Evolutionary conservation across 92 coral and sea anemone genomes (phyloP).

Genomic region (Zoanthus sociatus): DNA sequence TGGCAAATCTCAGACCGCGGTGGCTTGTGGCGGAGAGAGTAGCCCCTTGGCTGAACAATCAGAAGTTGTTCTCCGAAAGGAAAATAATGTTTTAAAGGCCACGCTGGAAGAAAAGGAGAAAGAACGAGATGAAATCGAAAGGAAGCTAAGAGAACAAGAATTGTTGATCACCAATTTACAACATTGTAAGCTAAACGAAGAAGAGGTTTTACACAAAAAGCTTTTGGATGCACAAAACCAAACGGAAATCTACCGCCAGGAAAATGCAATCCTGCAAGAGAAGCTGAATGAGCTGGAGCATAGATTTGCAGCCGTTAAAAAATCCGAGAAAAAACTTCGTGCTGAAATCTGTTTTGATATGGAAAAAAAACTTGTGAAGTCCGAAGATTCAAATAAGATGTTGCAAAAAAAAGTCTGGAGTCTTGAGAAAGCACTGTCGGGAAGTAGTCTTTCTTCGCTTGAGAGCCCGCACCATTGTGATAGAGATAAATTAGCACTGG

Average conservation of each 20-base stretch:
- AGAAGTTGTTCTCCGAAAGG: constrained; percentile 68
- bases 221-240: constrained; percentile 25
- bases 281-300: constrained; percentile 59
- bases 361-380: constrained; percentile 53
- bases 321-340: constrained; percentile 73
- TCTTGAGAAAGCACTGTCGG: constrained; percentile 35
- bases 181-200: constrained; percentile 54
- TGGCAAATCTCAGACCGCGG: constrained; percentile 33
- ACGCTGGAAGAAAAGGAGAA: constrained; percentile 72
- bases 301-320: constrained; percentile 61
- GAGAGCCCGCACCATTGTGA: constrained; percentile 25
- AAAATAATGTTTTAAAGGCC: constrained; percentile 70
- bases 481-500: constrained; percentile 21
- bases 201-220: constrained; percentile 56
- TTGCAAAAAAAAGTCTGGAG: constrained; percentile 41
- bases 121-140: constrained; percentile 63
- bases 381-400: constrained; percentile 40
- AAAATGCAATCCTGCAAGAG: constrained; percentile 44
- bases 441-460: constrained; percentile 35
- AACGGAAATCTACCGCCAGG: constrained; percentile 11
- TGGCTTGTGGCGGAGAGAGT: constrained; percentile 20
- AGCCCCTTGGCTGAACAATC: constrained; percentile 63
- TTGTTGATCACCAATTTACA: constrained; percentile 28
- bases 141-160: constrained; percentile 33
- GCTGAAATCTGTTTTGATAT: constrained; percentile 74